Percentiles rank a stretch among this genome's conserved stretches.
phyloP scores from a whole-genome alignment of 2,113 vertebrate species.

The Colinus virginianus region DNA sequence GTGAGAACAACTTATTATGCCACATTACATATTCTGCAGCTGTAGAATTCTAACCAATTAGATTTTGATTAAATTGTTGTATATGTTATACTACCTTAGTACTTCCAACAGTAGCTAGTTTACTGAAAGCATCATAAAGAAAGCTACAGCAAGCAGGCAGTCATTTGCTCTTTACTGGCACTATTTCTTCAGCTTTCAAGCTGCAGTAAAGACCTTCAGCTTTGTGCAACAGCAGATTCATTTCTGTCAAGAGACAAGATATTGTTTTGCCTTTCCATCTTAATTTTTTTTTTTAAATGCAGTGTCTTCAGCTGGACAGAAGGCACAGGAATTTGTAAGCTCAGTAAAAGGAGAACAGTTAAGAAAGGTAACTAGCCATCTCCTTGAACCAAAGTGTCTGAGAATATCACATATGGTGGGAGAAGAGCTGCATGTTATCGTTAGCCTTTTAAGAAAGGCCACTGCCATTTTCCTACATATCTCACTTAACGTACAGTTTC shows the following conservation, averaged over 20 bases:
- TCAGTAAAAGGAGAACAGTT: neutral
- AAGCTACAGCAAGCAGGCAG: neutral
- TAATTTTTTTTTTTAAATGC: neutral
- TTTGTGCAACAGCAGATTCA: neutral
- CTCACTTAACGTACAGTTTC: neutral
- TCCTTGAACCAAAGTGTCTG: neutral
- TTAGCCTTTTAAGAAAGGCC: rapidly evolving
- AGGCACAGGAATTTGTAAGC: neutral
- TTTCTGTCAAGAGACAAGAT: neutral
- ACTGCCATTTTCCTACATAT: rapidly evolving
- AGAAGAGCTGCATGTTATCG: neutral
- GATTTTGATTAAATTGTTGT: neutral
- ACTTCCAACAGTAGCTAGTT: neutral
- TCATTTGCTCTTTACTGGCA: neutral
- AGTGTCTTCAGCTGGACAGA: neutral
- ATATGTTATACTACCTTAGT: neutral
- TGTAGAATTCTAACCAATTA: neutral
- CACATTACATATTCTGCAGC: neutral
- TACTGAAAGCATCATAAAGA: neutral
- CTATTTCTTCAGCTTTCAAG: neutral
- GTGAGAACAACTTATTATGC: rapidly evolving
- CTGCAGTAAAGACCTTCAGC: neutral
- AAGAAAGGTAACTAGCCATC: neutral
- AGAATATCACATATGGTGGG: rapidly evolving
- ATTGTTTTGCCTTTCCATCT: neutral